Base-by-base conservation (phyloP, 1,140 invertebrate species). In the Ladona fulva region DNA sequence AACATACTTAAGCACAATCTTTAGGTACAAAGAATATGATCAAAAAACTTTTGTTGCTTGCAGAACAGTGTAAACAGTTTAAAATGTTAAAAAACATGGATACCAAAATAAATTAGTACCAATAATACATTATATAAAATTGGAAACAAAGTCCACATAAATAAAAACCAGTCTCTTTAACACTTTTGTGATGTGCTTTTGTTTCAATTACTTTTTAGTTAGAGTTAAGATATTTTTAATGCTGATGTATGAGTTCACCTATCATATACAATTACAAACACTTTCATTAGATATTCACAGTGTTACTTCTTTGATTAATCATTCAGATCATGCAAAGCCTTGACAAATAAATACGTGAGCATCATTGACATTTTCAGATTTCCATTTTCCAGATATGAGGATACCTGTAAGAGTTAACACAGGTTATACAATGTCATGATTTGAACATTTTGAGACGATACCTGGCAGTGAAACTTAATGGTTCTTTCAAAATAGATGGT, bases 81-180 rank as follows among this genome's bases (percentile, higher is more conserved):
- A 66, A 66, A 66, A 19, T 66, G 52, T 66, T 66, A 66, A 3
- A 66, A 66, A 66, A 66, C n/a, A 66, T 66, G 52, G 52, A 66
- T 66, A 66, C 52, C 52, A 66, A 66, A 66, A 66, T 66, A 66
- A 66, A 66, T 66, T 66, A 66, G 52, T 66, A 66, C 52, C 52
- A 66, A 66, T 66, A 66, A 66, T 66, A 66, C 52, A 66, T 66
- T 66, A 66, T 66, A 66, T 66, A 66, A 66, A 66, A 66, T 66
- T 66, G 14, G 14, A 66, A 66, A 66, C 16, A 66, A 66, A 37
- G n/a, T 66, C 52, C 52, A 66, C 52, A 66, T 66, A 66, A 66
- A 66, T 66, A 66, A 66, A 66, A 66, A 66, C 52, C 52, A 66
- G 52, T 66, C 52, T 66, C 52, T 66, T 66, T 6, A 66, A 66